phyloP scores from a whole-genome alignment of 2,888 invertebrate species.

The Ditula angustiorana region DNA sequence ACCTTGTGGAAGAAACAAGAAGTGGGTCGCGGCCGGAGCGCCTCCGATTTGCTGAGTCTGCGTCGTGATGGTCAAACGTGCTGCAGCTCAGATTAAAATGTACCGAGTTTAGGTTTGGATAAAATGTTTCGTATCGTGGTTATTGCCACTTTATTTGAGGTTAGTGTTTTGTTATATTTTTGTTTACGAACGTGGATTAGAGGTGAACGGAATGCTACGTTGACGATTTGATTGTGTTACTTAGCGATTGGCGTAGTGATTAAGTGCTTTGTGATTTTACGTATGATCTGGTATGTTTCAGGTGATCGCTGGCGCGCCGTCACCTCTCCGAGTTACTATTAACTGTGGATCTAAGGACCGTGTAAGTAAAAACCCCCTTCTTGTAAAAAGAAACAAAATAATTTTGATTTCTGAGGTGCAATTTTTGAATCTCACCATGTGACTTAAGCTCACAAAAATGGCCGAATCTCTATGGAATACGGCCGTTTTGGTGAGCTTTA shows the following conservation, averaged over 20 bases:
- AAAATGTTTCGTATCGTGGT: conserved; percentile 32
- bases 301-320: conserved; percentile 52
- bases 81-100: conserved; percentile 24
- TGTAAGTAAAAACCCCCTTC: too few relatives aligned
- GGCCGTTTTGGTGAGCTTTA: too few relatives aligned
- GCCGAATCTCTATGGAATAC: too few relatives aligned
- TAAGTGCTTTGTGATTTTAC: conserved; percentile 18
- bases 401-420: too few relatives aligned
- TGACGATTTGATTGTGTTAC: not conserved
- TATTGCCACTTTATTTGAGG: conserved; percentile 26
- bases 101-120: conserved; percentile 27
- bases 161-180: conserved; percentile 28
- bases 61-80: conserved; percentile 31
- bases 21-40: conserved; percentile 28
- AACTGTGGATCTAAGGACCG: conserved; percentile 69
- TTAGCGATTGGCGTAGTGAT: not conserved
- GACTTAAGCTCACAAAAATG: too few relatives aligned
- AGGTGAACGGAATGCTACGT: conserved; percentile 6
- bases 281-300: conserved; percentile 54
- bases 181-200: conserved; percentile 16
- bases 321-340: conserved; percentile 69
- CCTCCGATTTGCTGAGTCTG: conserved; percentile 34
- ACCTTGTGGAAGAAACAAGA: conserved; percentile 25
- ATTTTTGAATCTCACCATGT: too few relatives aligned
- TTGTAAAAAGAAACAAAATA: too few relatives aligned